These are phyloP conservation scores for Lagodon rhomboides DNA, from an alignment of 2,797 vertebrate genomes.

Conservation along the genomic window DNA sequence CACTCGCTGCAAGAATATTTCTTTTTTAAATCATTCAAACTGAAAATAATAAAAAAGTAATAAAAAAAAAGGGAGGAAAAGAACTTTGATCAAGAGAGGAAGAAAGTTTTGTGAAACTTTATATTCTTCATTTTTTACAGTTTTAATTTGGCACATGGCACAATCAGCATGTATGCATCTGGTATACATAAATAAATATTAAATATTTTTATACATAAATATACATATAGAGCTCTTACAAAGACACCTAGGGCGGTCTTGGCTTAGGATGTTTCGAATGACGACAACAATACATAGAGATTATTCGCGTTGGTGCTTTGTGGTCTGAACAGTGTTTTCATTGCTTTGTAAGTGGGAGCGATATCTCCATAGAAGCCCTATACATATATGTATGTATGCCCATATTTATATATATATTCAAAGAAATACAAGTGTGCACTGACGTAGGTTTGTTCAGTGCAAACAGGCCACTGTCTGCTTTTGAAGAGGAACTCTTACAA, in stretches of 20 bases:
- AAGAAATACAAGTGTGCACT: conserved; percentile 87
- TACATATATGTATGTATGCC: conserved; percentile 90
- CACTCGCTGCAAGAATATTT: conserved; percentile 67
- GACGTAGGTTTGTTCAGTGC: conserved; percentile 84
- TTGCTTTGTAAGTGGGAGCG: conserved; percentile 62
- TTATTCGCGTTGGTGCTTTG: conserved; percentile 68
- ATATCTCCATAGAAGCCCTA: conserved; percentile 88
- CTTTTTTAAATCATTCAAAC: conserved; percentile 68
- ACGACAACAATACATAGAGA: conserved; percentile 73
- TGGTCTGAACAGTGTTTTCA: conserved; percentile 62
- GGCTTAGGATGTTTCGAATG: conserved; percentile 73
- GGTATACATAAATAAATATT: conserved; percentile 93
- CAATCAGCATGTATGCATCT: conserved; percentile 91
- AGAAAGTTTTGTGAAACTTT: conserved; percentile 85
- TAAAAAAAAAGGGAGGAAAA: conserved; percentile 63
- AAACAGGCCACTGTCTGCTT: conserved; percentile 87
- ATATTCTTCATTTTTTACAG: conserved; percentile 87
- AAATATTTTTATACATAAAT: conserved; percentile 92
- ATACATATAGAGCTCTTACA: conserved; percentile 90
- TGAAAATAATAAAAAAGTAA: conserved; percentile 69
- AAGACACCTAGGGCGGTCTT: conserved; percentile 81
- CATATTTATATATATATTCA: conserved; percentile 90
- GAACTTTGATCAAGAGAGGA: conserved; percentile 78
- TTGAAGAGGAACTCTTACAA: conserved; percentile 84
- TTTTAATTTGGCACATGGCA: conserved; percentile 93